phyloP scores from a whole-genome alignment of 35 echinoderm and acorn worm genomes.

The Lytechinus variegatus region DNA sequence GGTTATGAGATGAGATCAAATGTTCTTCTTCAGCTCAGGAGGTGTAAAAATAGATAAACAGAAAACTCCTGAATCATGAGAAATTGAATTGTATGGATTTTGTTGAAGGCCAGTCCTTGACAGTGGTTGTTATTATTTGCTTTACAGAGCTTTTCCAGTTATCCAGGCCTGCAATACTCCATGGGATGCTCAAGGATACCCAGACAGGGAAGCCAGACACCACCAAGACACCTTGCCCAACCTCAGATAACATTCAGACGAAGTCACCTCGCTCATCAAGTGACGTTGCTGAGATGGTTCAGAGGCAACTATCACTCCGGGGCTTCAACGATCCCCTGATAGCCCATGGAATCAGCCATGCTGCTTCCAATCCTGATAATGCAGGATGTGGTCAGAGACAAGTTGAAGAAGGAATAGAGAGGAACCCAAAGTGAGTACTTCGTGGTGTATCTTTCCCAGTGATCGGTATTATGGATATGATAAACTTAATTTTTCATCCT shows the following conservation, averaged over 20 bases:
- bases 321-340: constrained; percentile 43
- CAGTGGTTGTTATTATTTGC: background rate
- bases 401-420: background rate
- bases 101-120: too few relatives aligned
- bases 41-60: too few relatives aligned
- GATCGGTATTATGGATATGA: too few relatives aligned
- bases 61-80: too few relatives aligned
- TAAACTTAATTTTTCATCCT: too few relatives aligned
- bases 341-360: background rate
- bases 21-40: too few relatives aligned
- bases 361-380: background rate
- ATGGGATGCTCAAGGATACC: background rate
- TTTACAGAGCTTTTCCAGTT: background rate
- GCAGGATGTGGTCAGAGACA: background rate
- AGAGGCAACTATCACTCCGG: constrained; percentile 30
- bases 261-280: too few relatives aligned
- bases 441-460: background rate
- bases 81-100: too few relatives aligned
- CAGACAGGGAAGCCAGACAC: background rate
- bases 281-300: constrained; percentile 19
- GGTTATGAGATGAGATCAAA: too few relatives aligned
- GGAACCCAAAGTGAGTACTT: background rate
- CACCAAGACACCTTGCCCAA: background rate
- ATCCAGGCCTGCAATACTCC: background rate
- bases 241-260: too few relatives aligned